Base-by-base conservation (phyloP, 1,140 invertebrate species). In the Zaprionus africanus region DNA sequence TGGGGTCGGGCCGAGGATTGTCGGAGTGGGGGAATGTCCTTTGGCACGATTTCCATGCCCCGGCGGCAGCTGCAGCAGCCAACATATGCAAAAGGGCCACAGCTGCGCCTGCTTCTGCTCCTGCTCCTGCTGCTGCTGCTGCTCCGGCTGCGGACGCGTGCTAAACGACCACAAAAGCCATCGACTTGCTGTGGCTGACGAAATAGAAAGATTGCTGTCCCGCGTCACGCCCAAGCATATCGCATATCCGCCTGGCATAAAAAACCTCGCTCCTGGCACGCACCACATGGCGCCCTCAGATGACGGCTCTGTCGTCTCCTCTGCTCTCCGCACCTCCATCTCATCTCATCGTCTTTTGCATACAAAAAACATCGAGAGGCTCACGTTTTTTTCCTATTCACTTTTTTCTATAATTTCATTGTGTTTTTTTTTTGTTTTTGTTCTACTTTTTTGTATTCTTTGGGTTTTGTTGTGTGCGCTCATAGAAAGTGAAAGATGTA, bases 201-300 rank as follows among this genome's bases (percentile, higher is more conserved):
- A 54, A 76, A 77, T 74, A 61, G 64, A 79, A 53, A 88, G 78
- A 90, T 90, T 82, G 81, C 79, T 72, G 60, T 68, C 38, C 80
- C 59, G 54, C 6, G 70, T 38, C 74, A 80, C 86, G 80, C 79
- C 86, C 76, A 73, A 75, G 58, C 79, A 79, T 86, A 90, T 90
- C 86, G 82, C 87, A 91, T 90, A 90, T 90, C 86, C 82, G 88
- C 63, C 90, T 79, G 81, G 81, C 73, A 81, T 88, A 90, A 88
- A 88, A 88, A 88, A 88, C 66, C 43, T 34, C 34, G 28, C 68
- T 63, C 49, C 81, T 85, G 85, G 70, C 84, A 88, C 78, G 81
- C 84, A 81, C 82, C 86, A 90, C 87, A 90, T 90, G 86, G 82
- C 86, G 82, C 87, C 81, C 69, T 78, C 77, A 63, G 51, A 46